Evolutionary conservation across 2,797 vertebrate genomes (phyloP), one percentile per base, ranked within the genome.

Genomic region (Sebastiscus albofasciatus): DNA sequence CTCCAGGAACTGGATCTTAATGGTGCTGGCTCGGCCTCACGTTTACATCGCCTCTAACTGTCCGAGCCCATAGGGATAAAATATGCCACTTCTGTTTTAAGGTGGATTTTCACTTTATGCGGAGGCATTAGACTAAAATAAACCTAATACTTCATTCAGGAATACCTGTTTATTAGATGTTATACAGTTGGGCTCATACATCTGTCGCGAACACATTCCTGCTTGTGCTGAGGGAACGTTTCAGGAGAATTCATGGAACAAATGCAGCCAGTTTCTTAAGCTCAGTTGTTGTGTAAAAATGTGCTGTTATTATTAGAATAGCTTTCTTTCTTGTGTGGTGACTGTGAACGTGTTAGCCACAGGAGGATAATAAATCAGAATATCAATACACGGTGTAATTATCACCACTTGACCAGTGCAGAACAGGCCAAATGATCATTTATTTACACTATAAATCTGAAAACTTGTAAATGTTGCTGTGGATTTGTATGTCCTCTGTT

Each of bases 91-190:
- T 70, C 73, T 79, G 79, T 71, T 85, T 90, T 54, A 84, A 88
- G 80, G 64, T 83, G 76, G 87, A 86, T 86, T 90, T 86, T 84
- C 34, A 31, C 76, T 81, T 76, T 61, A 77, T 71, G 87, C 75
- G 33, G 79, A 69, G 67, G 87, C 71, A 90, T 91, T 85, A 82
- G 77, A 84, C 74, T 88, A 81, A 87, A 91, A 94, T 92, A 92
- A 93, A 92, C 87, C 52, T 8, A 62, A 89, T 81, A 77, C 59
- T 88, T 92, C 85, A 89, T 86, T 90, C 62, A 69, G 83, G 74
- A 81, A 90, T 85, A 89, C 80, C 85, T 92, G 89, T 93, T 91
- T 93, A 90, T 89, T 72, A 85, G 61, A 90, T 56, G 79, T 82
- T 80, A 75, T 86, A 90, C 91, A 90, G 81, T 55, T 8, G 0